Percentiles rank a stretch among this genome's conserved stretches.
Evolutionary conservation across 2,888 invertebrate genomes (phyloP).

Genomic region (Bellardia bayeri): DNA sequence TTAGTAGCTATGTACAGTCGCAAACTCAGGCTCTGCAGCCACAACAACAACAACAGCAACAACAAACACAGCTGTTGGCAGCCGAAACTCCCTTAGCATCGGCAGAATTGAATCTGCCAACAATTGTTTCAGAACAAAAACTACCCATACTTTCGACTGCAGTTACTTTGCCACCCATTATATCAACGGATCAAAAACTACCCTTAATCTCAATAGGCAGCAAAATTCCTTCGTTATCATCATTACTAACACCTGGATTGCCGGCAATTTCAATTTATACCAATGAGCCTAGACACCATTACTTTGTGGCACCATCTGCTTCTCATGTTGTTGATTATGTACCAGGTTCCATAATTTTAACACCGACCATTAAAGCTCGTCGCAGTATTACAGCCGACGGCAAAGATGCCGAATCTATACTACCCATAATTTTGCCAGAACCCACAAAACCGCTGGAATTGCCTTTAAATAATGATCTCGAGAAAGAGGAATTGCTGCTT

Average conservation of each 20-base stretch:
- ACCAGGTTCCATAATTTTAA: constrained; percentile 78
- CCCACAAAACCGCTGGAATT: constrained; percentile 63
- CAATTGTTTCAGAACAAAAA: constrained; percentile 43
- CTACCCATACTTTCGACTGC: constrained; percentile 33
- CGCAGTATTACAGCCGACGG: constrained; percentile 77
- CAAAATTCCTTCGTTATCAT: constrained; percentile 24
- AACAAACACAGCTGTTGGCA: not conserved
- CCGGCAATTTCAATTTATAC: constrained; percentile 74
- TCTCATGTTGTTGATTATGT: constrained; percentile 81
- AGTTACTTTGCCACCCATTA: constrained; percentile 8
- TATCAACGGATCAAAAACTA: constrained; percentile 32
- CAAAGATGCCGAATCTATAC: constrained; percentile 63
- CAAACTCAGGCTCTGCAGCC: constrained; percentile 12
- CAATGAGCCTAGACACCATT: constrained; percentile 80
- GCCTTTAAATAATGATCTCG: constrained; percentile 53
- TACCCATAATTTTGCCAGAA: constrained; percentile 61
- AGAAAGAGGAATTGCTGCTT: constrained; percentile 51
- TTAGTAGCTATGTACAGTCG: constrained; percentile 15
- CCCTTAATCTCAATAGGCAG: constrained; percentile 27
- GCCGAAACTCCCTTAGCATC: constrained; percentile 35
- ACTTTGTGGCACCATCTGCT: constrained; percentile 77
- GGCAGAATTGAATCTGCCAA: constrained; percentile 20
- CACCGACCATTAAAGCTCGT: constrained; percentile 80
- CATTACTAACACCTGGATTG: constrained; percentile 71
- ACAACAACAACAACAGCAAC: not conserved